phyloP scores from a whole-genome alignment of 2,888 invertebrate genomes.

The Cinara cedri region DNA sequence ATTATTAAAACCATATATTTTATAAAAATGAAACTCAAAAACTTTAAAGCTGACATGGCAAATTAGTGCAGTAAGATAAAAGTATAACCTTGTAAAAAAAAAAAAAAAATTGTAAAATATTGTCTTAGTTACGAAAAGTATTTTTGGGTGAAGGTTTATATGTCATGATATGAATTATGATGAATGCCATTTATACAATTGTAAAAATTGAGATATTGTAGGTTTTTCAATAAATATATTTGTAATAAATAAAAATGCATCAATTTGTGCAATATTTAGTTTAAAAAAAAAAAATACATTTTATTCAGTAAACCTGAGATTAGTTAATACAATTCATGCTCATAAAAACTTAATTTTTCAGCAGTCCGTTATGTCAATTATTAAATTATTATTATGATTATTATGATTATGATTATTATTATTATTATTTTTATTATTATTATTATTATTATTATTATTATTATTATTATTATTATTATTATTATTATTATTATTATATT shows the following conservation, averaged over 20 bases:
- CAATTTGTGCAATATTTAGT: conserved; percentile 39
- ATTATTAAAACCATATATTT: too few relatives aligned
- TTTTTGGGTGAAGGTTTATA: conserved; percentile 49
- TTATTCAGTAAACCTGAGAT: too few relatives aligned
- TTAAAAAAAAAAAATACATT: conserved; percentile 2
- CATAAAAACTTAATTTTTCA: conserved; percentile 20
- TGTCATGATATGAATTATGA: conserved; percentile 31
- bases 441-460: conserved; percentile 15
- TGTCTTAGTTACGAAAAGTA: conserved; percentile 25
- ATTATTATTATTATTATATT: conserved; percentile 32
- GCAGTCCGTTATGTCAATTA: conserved; percentile 47
- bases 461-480: conserved; percentile 38
- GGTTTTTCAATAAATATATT: conserved; percentile 12
- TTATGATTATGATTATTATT: not conserved
- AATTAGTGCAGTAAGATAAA: too few relatives aligned
- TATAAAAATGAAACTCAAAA: too few relatives aligned
- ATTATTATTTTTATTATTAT: conserved; percentile 25
- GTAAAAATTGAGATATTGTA: not conserved
- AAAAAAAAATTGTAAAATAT: not conserved
- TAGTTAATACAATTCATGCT: conserved; percentile 12
- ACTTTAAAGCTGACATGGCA: too few relatives aligned
- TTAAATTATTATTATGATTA: conserved; percentile 27
- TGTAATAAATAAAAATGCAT: conserved; percentile 28
- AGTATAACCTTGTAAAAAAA: too few relatives aligned
- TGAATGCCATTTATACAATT: conserved; percentile 3